A percentile compares a stretch with the other conserved stretches of the same genome.
Evolutionary conservation across 2,888 invertebrate genomes (phyloP).

Genomic region (Hipparchia sbordonii): DNA sequence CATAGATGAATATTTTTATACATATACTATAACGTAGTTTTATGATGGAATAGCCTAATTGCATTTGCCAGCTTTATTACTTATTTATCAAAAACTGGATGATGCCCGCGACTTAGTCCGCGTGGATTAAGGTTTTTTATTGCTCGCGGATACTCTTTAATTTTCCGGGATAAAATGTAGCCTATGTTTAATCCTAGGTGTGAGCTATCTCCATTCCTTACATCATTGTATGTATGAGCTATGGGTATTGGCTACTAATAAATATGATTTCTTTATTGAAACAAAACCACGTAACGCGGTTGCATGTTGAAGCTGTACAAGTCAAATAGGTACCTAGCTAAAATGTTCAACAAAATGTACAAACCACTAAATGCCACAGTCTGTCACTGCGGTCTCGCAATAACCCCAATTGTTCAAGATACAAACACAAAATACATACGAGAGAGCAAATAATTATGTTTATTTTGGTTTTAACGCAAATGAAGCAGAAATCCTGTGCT

Average conservation of each 20-base stretch:
- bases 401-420: constrained; percentile 30
- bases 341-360: constrained; percentile 30
- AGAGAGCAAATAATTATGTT: constrained; percentile 25
- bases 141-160: too few relatives aligned
- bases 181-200: too few relatives aligned
- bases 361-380: constrained; percentile 31
- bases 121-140: too few relatives aligned
- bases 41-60: too few relatives aligned
- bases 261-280: neutral
- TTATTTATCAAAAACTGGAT: too few relatives aligned
- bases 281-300: constrained; percentile 1
- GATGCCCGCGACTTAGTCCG: too few relatives aligned
- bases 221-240: too few relatives aligned
- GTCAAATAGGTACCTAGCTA: constrained; percentile 22
- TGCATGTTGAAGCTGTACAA: constrained; percentile 8
- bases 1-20: too few relatives aligned
- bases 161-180: too few relatives aligned
- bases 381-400: constrained; percentile 34
- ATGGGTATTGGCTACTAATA: neutral
- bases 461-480: constrained; percentile 13
- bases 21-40: too few relatives aligned
- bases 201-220: too few relatives aligned
- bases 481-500: constrained; percentile 13
- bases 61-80: too few relatives aligned
- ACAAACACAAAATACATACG: constrained; percentile 17